Conservation (phyloP, 2,888 invertebrate genomes). For the Julus scandinavius region DNA sequence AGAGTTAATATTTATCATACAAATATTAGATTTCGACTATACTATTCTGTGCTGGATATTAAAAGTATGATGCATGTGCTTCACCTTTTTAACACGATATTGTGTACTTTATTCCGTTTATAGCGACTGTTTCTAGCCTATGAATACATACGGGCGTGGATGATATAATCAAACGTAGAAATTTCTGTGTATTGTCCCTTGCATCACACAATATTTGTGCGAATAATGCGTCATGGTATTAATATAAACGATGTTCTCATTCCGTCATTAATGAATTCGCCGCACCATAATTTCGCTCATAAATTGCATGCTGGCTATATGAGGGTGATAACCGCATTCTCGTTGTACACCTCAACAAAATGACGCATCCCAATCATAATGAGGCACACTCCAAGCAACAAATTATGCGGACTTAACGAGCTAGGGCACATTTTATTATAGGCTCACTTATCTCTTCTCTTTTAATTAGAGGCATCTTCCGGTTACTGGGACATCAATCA, state of each 20-base stretch:
- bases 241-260: not conserved
- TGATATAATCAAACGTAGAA: not conserved
- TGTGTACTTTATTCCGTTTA: too few relatives aligned
- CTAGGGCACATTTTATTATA: not conserved
- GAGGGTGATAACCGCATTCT: not conserved
- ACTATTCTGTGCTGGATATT: too few relatives aligned
- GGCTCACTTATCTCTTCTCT: not conserved
- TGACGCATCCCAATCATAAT: not conserved
- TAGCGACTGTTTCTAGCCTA: not conserved
- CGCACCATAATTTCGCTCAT: slow-evolving; percentile 1
- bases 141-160: not conserved
- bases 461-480: not conserved
- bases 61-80: too few relatives aligned
- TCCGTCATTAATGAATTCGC: slow-evolving; percentile 25
- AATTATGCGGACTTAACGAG: slow-evolving; percentile 10
- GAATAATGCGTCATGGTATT: not conserved
- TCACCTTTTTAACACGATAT: too few relatives aligned
- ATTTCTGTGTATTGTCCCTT: not conserved
- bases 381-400: slow-evolving; percentile 6
- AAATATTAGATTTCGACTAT: too few relatives aligned
- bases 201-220: not conserved
- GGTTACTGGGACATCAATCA: too few relatives aligned
- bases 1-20: too few relatives aligned
- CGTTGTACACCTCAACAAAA: not conserved
- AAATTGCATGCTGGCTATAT: not conserved